A percentile compares a stretch with the other conserved stretches of the same genome.
Conservation (phyloP, 1,140 invertebrate genomes). For the Alviniconcha marisindica region DNA sequence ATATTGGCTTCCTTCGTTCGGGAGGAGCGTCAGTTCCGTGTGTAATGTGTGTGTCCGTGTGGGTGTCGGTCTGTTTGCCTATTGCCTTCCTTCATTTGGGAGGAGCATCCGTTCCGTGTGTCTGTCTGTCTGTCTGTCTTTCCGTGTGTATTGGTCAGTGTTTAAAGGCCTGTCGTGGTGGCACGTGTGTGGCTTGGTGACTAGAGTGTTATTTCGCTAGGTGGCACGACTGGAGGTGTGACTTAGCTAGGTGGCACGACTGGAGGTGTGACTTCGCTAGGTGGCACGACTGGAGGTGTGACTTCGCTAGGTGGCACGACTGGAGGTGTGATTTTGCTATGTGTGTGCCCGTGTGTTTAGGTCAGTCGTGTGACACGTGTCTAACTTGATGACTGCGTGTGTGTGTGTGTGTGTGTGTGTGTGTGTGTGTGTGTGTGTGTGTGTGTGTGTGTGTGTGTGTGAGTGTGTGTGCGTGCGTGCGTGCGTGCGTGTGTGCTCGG, state of each 20-base stretch:
- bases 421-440: background rate
- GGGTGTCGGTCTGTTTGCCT: background rate
- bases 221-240: background rate
- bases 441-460: background rate
- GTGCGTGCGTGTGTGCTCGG: background rate
- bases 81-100: background rate
- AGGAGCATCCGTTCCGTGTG: background rate
- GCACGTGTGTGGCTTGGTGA: background rate
- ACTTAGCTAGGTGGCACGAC: background rate
- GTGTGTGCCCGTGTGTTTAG: background rate
- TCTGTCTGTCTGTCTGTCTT: background rate
- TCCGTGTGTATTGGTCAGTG: too few relatives aligned
- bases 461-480: background rate
- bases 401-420: constrained; percentile 1
- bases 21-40: background rate
- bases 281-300: background rate
- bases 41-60: background rate
- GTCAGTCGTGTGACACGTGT: too few relatives aligned
- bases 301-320: background rate
- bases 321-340: background rate
- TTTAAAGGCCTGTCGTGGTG: too few relatives aligned
- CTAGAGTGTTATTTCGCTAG: background rate
- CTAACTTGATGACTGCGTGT: background rate
- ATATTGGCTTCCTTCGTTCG: background rate
- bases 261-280: too few relatives aligned